Percentiles rank a stretch among this genome's conserved stretches.
Evolutionary conservation across 2,113 vertebrate genomes (phyloP).

Genomic region (Dendrocopos noguchii): DNA sequence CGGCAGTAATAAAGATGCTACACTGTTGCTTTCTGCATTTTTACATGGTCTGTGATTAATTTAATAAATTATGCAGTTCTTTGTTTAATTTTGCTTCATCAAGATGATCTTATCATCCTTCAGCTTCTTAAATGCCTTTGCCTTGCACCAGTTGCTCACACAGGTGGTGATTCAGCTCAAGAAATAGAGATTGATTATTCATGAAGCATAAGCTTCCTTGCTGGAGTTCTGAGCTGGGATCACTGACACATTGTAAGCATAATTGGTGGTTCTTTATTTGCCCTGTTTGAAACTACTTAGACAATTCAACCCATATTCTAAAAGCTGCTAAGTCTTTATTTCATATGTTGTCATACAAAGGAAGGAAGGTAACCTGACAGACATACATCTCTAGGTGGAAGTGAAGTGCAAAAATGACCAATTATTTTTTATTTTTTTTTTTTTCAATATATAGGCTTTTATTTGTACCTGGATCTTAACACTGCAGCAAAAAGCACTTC

Average conservation of each 20-base stretch:
- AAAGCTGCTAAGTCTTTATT: not conserved
- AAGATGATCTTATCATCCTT: not conserved
- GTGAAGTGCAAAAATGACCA: not conserved
- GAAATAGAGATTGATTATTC: not conserved
- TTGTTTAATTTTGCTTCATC: not conserved
- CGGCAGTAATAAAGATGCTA: not conserved
- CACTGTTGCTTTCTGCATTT: not conserved
- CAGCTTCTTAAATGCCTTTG: not conserved
- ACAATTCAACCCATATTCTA: not conserved
- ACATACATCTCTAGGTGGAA: not conserved
- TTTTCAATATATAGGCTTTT: not conserved
- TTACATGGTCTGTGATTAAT: not conserved
- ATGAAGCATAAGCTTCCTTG: not conserved
- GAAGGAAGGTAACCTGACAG: not conserved
- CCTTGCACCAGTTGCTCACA: not conserved
- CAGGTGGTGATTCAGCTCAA: not conserved
- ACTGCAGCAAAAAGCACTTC: not conserved
- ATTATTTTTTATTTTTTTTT: not conserved
- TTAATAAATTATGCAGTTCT: not conserved
- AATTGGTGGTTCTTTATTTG: not conserved
- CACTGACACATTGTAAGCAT: not conserved
- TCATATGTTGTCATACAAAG: not conserved
- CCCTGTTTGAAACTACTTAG: not conserved
- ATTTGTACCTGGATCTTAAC: not conserved
- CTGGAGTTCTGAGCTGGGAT: not conserved